Evolutionary conservation across 2,888 invertebrate species (phyloP).

Genomic region (Nesidiocoris tenuis): DNA sequence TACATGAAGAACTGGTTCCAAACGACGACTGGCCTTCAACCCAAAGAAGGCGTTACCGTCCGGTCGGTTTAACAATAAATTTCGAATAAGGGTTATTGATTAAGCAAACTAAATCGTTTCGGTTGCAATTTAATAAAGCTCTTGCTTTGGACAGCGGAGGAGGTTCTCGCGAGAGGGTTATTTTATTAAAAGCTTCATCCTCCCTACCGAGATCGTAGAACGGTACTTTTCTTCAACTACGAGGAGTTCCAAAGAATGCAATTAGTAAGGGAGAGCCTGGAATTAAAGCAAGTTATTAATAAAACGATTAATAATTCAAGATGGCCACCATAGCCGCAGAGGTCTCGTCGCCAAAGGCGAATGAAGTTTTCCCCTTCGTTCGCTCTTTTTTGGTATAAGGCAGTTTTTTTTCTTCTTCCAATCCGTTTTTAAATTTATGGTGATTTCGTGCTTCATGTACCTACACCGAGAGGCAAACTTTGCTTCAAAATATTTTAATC

Average conservation of each 20-base stretch:
- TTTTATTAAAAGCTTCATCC: conserved; percentile 30
- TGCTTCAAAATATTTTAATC: too few species aligned
- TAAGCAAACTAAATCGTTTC: conserved; percentile 34
- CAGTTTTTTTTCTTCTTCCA: conserved; percentile 1
- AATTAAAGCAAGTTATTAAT: conserved; percentile 44
- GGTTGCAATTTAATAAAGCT: conserved; percentile 34
- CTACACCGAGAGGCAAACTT: too few species aligned
- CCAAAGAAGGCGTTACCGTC: conserved; percentile 27
- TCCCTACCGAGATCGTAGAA: conserved; percentile 20
- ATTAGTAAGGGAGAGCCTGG: conserved; percentile 41
- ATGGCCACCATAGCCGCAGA: conserved; percentile 33
- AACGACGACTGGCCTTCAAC: conserved; percentile 7
- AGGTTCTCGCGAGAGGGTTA: conserved; percentile 4
- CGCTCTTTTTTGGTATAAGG: not conserved
- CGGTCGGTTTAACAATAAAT: conserved; percentile 27
- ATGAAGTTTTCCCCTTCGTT: conserved; percentile 24
- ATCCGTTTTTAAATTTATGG: too few species aligned
- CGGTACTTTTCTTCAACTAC: conserved; percentile 36
- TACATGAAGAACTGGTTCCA: conserved; percentile 33
- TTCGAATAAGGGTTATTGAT: conserved; percentile 25
- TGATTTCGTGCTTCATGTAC: too few species aligned
- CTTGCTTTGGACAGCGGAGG: not conserved
- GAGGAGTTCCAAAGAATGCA: conserved; percentile 36
- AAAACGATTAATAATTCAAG: conserved; percentile 44
- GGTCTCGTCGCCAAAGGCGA: conserved; percentile 31